phyloP scores from a whole-genome alignment of 2,888 invertebrate species.

The Acanthosepion esculentum region DNA sequence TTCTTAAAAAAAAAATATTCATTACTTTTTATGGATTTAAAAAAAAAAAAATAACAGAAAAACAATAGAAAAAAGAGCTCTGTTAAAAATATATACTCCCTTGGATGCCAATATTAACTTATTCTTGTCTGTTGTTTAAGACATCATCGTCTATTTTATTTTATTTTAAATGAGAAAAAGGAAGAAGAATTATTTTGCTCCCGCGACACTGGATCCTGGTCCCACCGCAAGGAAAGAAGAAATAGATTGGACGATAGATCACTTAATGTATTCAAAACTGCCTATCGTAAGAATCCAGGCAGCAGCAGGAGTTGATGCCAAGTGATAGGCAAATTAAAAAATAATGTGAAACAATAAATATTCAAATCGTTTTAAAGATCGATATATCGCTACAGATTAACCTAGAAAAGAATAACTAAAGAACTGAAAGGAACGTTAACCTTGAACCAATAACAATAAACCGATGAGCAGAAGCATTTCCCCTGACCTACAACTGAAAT shows the following conservation, averaged over 20 bases:
- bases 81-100: no score
- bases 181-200: no score
- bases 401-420: not conserved
- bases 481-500: not conserved
- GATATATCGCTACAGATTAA: not conserved
- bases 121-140: no score
- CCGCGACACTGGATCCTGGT: no score
- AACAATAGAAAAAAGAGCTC: no score
- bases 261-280: not conserved
- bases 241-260: not conserved
- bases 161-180: no score
- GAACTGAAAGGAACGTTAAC: not conserved
- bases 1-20: no score
- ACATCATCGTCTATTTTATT: no score
- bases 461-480: not conserved
- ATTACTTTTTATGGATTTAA: no score
- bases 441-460: not conserved
- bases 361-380: not conserved
- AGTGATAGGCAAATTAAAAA: slow-evolving; percentile 8
- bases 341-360: not conserved
- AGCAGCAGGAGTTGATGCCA: not conserved
- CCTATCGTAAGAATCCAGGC: not conserved
- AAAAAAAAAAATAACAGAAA: no score
- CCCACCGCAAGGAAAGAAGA: no score
- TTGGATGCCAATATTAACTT: no score